phyloP scores from a whole-genome alignment of 2,113 vertebrate species.

The Macrotis lagotis region DNA sequence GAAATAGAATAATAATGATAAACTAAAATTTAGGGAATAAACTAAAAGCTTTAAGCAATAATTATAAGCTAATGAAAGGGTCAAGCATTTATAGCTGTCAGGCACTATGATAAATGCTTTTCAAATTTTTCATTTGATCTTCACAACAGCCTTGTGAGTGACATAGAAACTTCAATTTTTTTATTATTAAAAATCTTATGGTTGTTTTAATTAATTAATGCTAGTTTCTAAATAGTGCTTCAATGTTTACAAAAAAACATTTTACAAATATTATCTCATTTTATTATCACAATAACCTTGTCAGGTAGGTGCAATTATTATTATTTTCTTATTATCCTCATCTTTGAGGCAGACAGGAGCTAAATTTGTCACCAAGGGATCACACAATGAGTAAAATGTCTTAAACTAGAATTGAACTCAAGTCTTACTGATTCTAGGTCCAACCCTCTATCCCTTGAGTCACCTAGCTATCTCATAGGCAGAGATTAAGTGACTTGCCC shows the following conservation, averaged over 20 bases:
- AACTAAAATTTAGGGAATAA: not conserved
- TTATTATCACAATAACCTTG: not conserved
- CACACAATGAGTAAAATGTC: not conserved
- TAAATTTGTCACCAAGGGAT: too few relatives aligned
- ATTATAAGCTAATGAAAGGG: not conserved
- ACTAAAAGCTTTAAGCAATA: slow-evolving; percentile 26
- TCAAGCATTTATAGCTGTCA: too few relatives aligned
- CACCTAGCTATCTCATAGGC: not conserved
- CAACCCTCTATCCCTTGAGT: not conserved
- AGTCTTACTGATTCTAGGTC: not conserved
- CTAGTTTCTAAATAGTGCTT: not conserved
- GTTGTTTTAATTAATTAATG: not conserved
- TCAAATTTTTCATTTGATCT: too few relatives aligned
- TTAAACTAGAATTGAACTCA: not conserved
- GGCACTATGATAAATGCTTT: too few relatives aligned
- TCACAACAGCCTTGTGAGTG: too few relatives aligned
- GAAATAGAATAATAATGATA: not conserved
- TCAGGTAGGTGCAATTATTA: not conserved
- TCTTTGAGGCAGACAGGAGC: not conserved
- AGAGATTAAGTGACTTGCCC: not conserved
- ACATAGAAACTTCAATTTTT: not conserved
- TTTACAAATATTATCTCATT: not conserved
- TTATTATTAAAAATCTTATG: not conserved
- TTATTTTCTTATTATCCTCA: too few relatives aligned
- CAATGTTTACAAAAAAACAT: not conserved